Conservation (phyloP, 2,888 invertebrate species). For the Quadroppia sp. region DNA sequence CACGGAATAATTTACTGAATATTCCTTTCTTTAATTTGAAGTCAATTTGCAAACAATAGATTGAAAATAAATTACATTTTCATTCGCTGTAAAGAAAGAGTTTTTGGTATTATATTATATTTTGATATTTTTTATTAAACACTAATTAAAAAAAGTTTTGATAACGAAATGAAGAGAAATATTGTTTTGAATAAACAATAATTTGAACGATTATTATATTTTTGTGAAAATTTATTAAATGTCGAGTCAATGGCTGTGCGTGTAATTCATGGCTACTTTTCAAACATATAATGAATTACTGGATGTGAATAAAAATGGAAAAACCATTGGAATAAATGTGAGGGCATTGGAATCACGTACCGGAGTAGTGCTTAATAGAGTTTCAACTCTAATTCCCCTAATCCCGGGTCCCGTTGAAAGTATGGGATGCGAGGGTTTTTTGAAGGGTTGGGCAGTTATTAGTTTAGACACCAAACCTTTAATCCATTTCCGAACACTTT, state of each 20-base stretch:
- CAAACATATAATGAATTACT: conserved; percentile 23
- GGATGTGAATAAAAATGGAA: conserved; percentile 26
- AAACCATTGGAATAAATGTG: conserved; percentile 1
- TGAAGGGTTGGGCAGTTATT: too few relatives aligned
- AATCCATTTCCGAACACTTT: too few relatives aligned
- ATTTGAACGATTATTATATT: conserved; percentile 11
- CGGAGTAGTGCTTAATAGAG: too few relatives aligned
- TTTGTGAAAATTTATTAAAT: neutral
- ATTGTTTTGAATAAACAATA: neutral
- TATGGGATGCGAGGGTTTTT: too few relatives aligned
- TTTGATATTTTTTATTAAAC: too few relatives aligned
- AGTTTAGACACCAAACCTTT: too few relatives aligned
- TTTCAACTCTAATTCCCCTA: too few relatives aligned
- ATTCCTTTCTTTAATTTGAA: neutral
- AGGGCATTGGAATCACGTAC: conserved; percentile 18
- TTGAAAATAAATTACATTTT: neutral
- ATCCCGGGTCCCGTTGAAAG: too few relatives aligned
- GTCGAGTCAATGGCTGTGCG: conserved; percentile 5
- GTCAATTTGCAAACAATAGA: neutral
- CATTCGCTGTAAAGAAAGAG: neutral
- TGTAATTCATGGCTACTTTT: conserved; percentile 34
- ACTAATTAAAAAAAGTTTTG: neutral
- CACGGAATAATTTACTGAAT: conserved; percentile 29
- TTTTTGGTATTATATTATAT: too few relatives aligned
- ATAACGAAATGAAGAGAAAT: neutral